Base-by-base conservation (phyloP, 2,888 invertebrate genomes). In the Perizoma flavofasciatum region DNA sequence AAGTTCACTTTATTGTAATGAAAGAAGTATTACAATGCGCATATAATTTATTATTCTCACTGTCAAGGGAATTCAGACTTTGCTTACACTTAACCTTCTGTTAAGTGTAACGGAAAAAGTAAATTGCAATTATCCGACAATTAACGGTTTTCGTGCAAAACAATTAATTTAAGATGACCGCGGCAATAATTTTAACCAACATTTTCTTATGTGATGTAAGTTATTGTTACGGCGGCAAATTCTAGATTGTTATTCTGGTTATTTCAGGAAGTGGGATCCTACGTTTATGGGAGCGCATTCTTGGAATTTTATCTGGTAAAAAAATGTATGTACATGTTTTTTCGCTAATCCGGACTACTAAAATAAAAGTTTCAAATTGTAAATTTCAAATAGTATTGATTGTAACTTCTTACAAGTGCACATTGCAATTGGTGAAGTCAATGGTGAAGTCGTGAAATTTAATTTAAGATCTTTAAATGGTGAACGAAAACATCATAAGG, bases 141-240 rank as follows among this genome's bases (percentile, higher is more conserved):
- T 79, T 78, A 74, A 70, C 68, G 74, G 69, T 72, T 83, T 81
- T 79, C 72, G 75, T 73, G 70, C 72, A 78, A 77, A 83, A 82
- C 84, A 88, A 88, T 87, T 87, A 86, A 79, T 85, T 85, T 82
- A 60, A 61, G 10, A 45, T 64, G 63, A 81, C 72, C 70, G 61
- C 51, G 67, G 78, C 68, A 66, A 82, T 85, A 83, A 83, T 66
- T 83, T 77, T 64, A 62, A 59, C 56, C 63, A 63, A 70, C 65
- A 68, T 49, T 41, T 47, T 40, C 40, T 50, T 53, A 56, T 57
- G 52, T 61, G 22, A n/a, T 35, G 7, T 46, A 50, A 53, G 5
- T 57, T 54, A 61, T 53, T 53, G 49, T 61, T 54, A 61, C 50
- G 43, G 46, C 9, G 46, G 43, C 35, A 61, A 61, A 61, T 61